A percentile compares a stretch with the other conserved stretches of the same genome.
Conservation (phyloP, 2,888 invertebrate genomes). For the Hedya salicella region DNA sequence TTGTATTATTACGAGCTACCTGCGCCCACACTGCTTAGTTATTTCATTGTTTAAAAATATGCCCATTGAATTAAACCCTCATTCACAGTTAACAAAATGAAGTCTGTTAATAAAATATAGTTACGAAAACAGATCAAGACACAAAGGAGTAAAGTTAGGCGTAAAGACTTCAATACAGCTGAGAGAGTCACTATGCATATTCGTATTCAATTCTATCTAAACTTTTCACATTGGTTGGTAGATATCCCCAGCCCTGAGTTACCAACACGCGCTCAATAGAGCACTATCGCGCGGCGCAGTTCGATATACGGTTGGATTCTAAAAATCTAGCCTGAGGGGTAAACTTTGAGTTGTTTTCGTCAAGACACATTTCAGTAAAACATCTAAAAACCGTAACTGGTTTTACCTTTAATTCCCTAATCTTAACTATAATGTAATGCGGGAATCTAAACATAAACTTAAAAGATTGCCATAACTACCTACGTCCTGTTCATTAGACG, state of each 20-base stretch:
- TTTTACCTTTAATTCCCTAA: no score
- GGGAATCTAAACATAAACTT: no score
- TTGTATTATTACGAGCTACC: background rate
- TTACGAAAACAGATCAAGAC: background rate
- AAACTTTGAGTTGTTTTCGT: background rate
- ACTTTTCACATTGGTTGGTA: constrained; percentile 31
- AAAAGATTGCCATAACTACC: no score
- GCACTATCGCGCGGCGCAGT: background rate
- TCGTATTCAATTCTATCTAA: constrained; percentile 26
- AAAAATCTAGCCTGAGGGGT: background rate
- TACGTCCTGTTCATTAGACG: no score
- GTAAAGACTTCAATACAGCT: background rate
- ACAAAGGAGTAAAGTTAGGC: background rate
- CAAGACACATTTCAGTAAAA: background rate
- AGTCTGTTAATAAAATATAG: background rate
- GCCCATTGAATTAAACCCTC: constrained; percentile 32
- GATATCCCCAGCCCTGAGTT: constrained; percentile 16
- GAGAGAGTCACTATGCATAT: constrained; percentile 4
- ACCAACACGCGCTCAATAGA: constrained; percentile 17
- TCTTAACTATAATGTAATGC: no score
- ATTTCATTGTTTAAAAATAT: constrained; percentile 39
- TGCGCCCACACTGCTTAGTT: constrained; percentile 22
- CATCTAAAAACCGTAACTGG: no score
- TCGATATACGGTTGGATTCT: background rate
- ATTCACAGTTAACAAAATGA: constrained; percentile 32